A percentile compares a stretch with the other conserved stretches of the same genome.
Conservation (phyloP, 2,888 invertebrate genomes). For the Sphaeridia pumilis region DNA sequence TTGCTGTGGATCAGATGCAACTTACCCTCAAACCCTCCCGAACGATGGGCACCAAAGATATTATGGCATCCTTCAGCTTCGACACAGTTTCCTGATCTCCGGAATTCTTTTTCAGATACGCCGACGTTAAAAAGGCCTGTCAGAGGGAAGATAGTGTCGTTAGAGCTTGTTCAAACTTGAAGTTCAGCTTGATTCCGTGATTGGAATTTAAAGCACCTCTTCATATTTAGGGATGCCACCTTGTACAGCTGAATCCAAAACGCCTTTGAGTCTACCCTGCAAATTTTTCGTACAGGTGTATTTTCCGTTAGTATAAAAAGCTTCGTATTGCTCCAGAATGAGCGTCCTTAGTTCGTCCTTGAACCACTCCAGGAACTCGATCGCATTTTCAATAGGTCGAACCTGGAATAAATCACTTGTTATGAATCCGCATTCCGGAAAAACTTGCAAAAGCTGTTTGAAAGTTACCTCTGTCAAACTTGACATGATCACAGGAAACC, state of each 20-base stretch:
- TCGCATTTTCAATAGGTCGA: constrained; percentile 70
- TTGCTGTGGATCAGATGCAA: too few species aligned
- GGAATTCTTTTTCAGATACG: constrained; percentile 57
- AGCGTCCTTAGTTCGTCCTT: constrained; percentile 60
- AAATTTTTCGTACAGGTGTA: constrained; percentile 45
- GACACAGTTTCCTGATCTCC: constrained; percentile 56
- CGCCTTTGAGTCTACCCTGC: constrained; percentile 64
- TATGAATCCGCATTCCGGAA: too few species aligned
- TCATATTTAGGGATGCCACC: constrained; percentile 90
- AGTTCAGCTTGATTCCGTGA: too few species aligned
- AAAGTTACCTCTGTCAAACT: too few species aligned
- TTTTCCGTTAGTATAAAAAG: constrained; percentile 57
- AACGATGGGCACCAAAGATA: constrained; percentile 71
- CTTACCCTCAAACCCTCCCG: constrained; percentile 54
- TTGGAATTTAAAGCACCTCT: constrained; percentile 44
- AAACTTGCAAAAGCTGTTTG: too few species aligned
- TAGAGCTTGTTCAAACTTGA: too few species aligned
- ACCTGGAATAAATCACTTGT: too few species aligned
- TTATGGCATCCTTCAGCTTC: constrained; percentile 65
- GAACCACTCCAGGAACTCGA: constrained; percentile 73
- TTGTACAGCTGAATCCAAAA: constrained; percentile 85
- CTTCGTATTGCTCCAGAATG: constrained; percentile 55
- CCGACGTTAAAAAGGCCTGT: constrained; percentile 62
- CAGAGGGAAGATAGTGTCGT: constrained; percentile 13
- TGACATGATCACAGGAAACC: constrained; percentile 48